A percentile compares a stretch with the other conserved stretches of the same genome.
Conservation (phyloP, 2,797 vertebrate genomes). For the Heliangelus exortis region DNA sequence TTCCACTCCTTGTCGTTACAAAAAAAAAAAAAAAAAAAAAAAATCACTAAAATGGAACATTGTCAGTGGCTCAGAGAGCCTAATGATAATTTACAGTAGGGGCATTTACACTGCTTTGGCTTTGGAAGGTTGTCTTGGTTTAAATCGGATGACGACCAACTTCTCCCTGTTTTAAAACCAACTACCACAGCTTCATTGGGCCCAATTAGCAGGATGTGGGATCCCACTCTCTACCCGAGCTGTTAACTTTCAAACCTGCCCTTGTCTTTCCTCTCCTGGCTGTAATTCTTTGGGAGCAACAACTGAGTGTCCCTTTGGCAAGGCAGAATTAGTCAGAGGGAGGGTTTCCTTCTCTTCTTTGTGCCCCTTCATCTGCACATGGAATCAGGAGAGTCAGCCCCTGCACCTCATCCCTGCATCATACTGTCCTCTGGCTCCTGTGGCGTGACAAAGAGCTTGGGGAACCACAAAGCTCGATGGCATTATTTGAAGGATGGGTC, state of each 20-base stretch:
- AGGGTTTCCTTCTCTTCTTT: not conserved
- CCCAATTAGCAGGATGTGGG: not conserved
- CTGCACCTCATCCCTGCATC: not conserved
- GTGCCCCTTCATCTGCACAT: not conserved
- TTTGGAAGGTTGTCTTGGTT: not conserved
- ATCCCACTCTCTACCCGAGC: not conserved
- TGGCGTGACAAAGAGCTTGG: not conserved
- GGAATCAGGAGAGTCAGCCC: not conserved
- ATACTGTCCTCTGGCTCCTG: not conserved
- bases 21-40: not conserved
- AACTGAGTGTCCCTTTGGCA: not conserved
- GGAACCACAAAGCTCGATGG: not conserved
- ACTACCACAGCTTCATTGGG: not conserved
- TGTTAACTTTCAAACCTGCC: not conserved
- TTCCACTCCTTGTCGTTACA: constrained; percentile 40
- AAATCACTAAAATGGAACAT: constrained; percentile 57
- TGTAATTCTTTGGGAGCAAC: not conserved
- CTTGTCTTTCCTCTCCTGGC: not conserved
- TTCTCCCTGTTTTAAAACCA: not conserved
- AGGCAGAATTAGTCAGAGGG: not conserved
- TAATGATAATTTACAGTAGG: constrained; percentile 42
- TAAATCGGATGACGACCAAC: not conserved
- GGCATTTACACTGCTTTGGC: constrained; percentile 13
- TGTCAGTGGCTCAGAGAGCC: constrained; percentile 19
- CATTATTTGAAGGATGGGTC: not conserved